A percentile compares a stretch with the other conserved stretches of the same genome.
Evolutionary conservation across 2,888 invertebrate species (phyloP).

Genomic region (Stenotaenia linearis): DNA sequence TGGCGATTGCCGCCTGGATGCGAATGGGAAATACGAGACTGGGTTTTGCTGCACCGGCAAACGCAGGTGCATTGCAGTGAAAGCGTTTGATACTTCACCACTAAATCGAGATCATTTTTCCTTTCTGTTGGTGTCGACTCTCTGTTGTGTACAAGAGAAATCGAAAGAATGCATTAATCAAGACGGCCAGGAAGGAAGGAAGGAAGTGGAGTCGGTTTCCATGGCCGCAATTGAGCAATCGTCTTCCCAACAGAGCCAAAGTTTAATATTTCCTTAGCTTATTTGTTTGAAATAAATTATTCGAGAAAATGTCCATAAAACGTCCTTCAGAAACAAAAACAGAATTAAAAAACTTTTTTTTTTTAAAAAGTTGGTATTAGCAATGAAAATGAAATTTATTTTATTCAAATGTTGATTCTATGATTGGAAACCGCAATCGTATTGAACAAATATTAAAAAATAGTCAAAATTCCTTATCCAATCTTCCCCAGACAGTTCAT

Average conservation of each 20-base stretch:
- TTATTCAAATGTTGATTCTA: too few relatives aligned
- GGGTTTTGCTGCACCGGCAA: neutral
- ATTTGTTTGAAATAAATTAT: too few relatives aligned
- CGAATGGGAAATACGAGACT: conserved; percentile 2
- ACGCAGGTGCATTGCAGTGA: neutral
- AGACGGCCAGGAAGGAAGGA: neutral
- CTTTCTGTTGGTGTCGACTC: neutral
- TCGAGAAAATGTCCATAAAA: too few relatives aligned
- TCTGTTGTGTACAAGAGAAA: neutral
- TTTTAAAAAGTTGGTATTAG: too few relatives aligned
- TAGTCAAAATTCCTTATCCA: too few relatives aligned
- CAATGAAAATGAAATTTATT: too few relatives aligned
- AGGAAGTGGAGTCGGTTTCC: neutral
- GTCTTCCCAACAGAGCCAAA: neutral
- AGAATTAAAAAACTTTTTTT: too few relatives aligned
- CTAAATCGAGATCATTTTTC: conserved; percentile 10
- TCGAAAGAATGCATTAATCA: conserved; percentile 14
- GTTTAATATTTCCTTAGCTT: too few relatives aligned
- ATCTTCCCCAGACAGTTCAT: too few relatives aligned
- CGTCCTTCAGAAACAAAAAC: too few relatives aligned
- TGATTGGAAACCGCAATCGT: too few relatives aligned
- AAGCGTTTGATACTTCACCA: neutral
- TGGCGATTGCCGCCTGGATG: conserved; percentile 1
- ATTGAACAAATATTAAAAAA: too few relatives aligned
- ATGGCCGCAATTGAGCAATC: neutral